Evolutionary conservation across 2,888 invertebrate genomes (phyloP), one percentile per base, ranked within the genome.

Genomic region (Harpalus rufipes): DNA sequence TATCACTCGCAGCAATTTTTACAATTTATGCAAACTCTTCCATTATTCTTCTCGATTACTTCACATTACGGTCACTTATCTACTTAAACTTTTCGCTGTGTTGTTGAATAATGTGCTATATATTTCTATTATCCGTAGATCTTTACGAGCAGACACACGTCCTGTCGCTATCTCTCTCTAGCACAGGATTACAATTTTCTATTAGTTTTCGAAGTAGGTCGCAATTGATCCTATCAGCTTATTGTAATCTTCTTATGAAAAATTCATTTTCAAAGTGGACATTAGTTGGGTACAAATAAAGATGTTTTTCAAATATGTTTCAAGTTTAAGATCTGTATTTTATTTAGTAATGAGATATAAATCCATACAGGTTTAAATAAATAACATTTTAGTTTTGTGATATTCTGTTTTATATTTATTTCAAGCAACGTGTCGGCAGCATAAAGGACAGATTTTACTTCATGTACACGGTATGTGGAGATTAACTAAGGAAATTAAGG

Each of bases 221-320:
- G 78, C 12, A 58, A 21, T 58, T 76, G 78, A 78, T 78, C 78
- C 56, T 39, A 78, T 78, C 79, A 79, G 79, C 58, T 79, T 79
- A 79, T 79, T 79, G 59, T 79, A 79, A 79, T 79, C 32, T 79
- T 59, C 79, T 59, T 79, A 79, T 79, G 79, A 79, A 79, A 79
- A 21, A 21, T 21, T 21, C 21, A 21, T 21, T 21, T 21, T 21
- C 21, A 21, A 21, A 21, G 21, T 3, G 21, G 21, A 21, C 21
- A 21, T 21, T 21, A 1, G 21, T 21, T 21, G 1, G 21, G 21
- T 21, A 21, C 21, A 21, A 21, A 21, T 21, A 21, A 3, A 21
- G 21, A 21, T 21, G 21, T 1, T 21, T 21, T 21, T 21, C 21
- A 21, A 21, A 21, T 21, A 21, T 21, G 21, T 21, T 1, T 21